Percentiles rank a stretch among this genome's conserved stretches.
Conservation (phyloP, 1,140 invertebrate genomes). For the Zaprionus vittiger region DNA sequence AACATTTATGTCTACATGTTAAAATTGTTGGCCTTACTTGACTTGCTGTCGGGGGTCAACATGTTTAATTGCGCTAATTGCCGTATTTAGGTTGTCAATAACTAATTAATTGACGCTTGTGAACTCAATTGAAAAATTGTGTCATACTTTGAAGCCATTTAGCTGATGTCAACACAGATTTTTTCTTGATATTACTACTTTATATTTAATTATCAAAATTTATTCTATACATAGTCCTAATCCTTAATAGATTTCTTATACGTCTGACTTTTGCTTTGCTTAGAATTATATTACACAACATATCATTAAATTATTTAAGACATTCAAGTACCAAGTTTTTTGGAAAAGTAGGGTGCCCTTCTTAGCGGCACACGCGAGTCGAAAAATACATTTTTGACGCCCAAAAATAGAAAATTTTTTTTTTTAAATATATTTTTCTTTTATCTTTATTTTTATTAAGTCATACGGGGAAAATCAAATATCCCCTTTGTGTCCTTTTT, state of each 20-base stretch:
- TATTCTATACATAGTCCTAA: background rate
- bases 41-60: background rate
- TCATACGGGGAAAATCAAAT: too few relatives aligned
- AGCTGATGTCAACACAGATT: background rate
- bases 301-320: constrained; percentile 1
- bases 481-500: too few relatives aligned
- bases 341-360: background rate
- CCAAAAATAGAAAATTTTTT: constrained; percentile 14
- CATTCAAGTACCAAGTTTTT: background rate
- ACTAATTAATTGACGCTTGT: background rate
- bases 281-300: background rate
- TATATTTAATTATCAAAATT: background rate
- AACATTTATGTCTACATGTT: background rate
- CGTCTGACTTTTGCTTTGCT: background rate
- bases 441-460: too few relatives aligned
- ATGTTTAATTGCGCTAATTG: background rate
- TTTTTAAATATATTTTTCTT: too few relatives aligned
- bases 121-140: background rate
- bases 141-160: background rate
- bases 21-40: background rate
- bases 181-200: background rate
- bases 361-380: constrained; percentile 5
- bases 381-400: background rate
- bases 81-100: constrained; percentile 8
- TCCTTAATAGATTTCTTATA: background rate